Evolutionary conservation across 2,888 invertebrate genomes (phyloP).

Genomic region (Metopia argyrocephala): DNA sequence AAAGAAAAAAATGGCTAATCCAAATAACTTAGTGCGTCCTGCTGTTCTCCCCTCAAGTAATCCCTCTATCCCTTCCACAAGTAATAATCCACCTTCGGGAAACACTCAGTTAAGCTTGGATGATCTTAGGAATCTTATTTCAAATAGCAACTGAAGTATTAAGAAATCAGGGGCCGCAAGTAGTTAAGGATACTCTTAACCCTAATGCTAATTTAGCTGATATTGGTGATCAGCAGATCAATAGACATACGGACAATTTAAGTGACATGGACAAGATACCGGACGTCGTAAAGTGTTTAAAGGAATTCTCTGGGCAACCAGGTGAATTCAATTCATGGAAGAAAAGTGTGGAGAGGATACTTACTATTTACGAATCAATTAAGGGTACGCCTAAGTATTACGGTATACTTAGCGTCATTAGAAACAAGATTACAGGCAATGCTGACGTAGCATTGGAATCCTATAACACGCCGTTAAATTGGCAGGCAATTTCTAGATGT

Average conservation of each 20-base stretch:
- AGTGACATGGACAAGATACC: conserved; percentile 13
- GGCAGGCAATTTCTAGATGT: conserved; percentile 21
- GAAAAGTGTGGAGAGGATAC: conserved; percentile 39
- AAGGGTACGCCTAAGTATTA: conserved; percentile 25
- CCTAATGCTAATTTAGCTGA: neutral
- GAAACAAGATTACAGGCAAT: neutral
- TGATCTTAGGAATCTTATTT: no score
- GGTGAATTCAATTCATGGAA: conserved; percentile 34
- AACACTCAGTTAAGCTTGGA: no score
- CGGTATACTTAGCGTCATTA: neutral
- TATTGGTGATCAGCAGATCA: neutral
- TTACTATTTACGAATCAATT: conserved; percentile 32
- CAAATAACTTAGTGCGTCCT: no score
- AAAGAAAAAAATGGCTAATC: no score
- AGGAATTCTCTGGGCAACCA: conserved; percentile 14
- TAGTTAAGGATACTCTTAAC: no score
- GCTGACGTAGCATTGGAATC: conserved; percentile 40
- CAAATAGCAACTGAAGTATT: no score
- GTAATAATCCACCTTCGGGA: no score
- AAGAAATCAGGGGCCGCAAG: no score
- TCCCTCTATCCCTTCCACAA: no score
- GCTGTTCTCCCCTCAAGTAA: no score
- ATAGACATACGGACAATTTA: neutral
- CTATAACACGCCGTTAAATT: conserved; percentile 47
- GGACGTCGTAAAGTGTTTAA: neutral